Evolutionary conservation across 1,140 invertebrate genomes (phyloP).

Genomic region (Palaemon carinicauda): DNA sequence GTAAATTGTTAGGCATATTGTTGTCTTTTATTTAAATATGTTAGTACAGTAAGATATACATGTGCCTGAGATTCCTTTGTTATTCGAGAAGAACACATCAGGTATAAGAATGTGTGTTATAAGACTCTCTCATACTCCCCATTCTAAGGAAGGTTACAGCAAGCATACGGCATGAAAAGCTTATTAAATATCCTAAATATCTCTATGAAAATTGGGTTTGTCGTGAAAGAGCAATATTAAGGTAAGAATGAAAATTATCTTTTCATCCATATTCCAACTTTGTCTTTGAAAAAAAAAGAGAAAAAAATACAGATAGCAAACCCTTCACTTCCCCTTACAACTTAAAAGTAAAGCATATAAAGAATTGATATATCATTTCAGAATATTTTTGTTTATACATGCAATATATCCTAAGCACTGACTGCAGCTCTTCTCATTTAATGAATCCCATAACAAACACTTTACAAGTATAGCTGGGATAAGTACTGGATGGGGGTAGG

Average conservation of each 20-base stretch:
- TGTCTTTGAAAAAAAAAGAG: constrained; percentile 24
- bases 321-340: constrained; percentile 11
- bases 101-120: too few species aligned
- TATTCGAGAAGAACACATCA: constrained; percentile 4
- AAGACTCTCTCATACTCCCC: too few species aligned
- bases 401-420: not conserved
- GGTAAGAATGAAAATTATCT: constrained; percentile 12
- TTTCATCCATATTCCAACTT: constrained; percentile 26
- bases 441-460: not conserved
- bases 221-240: constrained; percentile 34
- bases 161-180: constrained; percentile 33
- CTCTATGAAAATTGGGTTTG: constrained; percentile 32
- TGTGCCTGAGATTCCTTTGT: constrained; percentile 25
- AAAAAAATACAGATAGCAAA: constrained; percentile 15
- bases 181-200: constrained; percentile 38
- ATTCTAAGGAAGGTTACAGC: constrained; percentile 6
- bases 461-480: not conserved
- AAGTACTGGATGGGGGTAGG: not conserved
- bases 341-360: constrained; percentile 27
- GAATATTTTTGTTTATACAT: constrained; percentile 7
- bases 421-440: not conserved
- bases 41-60: not conserved
- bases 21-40: too few species aligned
- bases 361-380: not conserved
- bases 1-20: too few species aligned